A percentile compares a stretch with the other conserved stretches of the same genome.
Evolutionary conservation across 1,140 invertebrate species (phyloP).

Genomic region (Hesperophylax magnus): DNA sequence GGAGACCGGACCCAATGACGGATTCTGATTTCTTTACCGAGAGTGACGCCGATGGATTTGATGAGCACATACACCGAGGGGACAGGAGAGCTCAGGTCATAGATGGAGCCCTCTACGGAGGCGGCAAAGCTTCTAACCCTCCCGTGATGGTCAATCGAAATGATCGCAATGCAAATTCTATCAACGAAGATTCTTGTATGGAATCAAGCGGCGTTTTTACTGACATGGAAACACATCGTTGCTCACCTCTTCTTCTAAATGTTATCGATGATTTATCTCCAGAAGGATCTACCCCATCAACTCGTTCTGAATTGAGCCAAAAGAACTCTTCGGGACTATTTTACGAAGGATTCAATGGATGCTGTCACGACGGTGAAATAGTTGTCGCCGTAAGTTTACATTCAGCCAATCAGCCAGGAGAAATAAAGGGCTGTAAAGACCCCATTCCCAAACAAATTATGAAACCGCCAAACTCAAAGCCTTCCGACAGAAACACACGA

Average conservation of each 20-base stretch:
- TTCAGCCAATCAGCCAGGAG: neutral
- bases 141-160: conserved; percentile 69
- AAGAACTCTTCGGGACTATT: conserved; percentile 54
- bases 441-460: neutral
- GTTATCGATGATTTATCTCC: conserved; percentile 73
- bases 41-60: conserved; percentile 85
- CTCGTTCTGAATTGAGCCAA: conserved; percentile 63
- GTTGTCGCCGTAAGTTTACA: conserved; percentile 41
- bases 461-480: conserved; percentile 1
- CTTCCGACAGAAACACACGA: neutral
- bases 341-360: conserved; percentile 48
- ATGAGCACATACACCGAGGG: conserved; percentile 78
- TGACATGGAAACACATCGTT: conserved; percentile 80
- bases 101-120: conserved; percentile 86
- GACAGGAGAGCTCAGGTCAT: conserved; percentile 84
- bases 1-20: conserved; percentile 86
- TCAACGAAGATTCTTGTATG: conserved; percentile 78
- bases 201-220: conserved; percentile 90
- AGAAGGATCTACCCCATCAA: conserved; percentile 70
- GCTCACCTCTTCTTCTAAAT: conserved; percentile 68
- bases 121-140: conserved; percentile 70
- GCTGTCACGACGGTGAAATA: conserved; percentile 36
- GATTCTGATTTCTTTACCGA: conserved; percentile 92
- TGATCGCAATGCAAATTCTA: conserved; percentile 64
- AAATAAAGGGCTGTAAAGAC: conserved; percentile 14